Evolutionary conservation across 1,140 invertebrate species (phyloP).

Genomic region (Drosophila sucinea): DNA sequence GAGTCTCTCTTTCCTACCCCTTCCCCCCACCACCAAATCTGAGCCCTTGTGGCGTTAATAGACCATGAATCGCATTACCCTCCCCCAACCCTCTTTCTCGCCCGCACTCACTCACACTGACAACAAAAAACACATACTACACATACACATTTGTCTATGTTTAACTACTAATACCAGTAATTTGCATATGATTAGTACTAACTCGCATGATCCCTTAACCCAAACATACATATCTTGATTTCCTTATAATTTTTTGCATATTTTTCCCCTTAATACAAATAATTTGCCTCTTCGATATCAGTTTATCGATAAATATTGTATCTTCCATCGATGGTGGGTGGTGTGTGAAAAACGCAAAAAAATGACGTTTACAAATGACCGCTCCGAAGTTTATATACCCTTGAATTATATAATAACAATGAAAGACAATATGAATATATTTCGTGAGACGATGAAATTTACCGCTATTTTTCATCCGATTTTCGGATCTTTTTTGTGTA

Average conservation of each 20-base stretch:
- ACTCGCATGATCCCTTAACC: slow-evolving; percentile 33
- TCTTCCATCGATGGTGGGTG: background rate
- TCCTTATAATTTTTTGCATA: background rate
- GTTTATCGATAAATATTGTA: background rate
- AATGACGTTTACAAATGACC: too few species aligned
- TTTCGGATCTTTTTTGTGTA: too few species aligned
- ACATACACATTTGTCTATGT: slow-evolving; percentile 6
- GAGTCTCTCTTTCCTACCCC: background rate
- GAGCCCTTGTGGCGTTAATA: slow-evolving; percentile 42
- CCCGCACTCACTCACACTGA: slow-evolving; percentile 37
- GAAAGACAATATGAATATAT: too few species aligned
- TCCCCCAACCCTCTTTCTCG: slow-evolving; percentile 11
- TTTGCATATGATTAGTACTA: slow-evolving; percentile 26
- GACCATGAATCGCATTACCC: slow-evolving; percentile 52
- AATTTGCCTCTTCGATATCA: slow-evolving; percentile 1
- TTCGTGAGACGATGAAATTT: too few species aligned
- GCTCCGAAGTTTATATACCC: background rate
- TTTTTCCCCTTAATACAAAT: background rate
- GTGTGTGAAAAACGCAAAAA: too few species aligned
- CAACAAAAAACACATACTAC: slow-evolving; percentile 32
- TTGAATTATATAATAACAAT: background rate
- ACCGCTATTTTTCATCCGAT: too few species aligned
- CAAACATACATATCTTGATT: background rate
- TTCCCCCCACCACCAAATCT: background rate
- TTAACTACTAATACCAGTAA: slow-evolving; percentile 8